These are phyloP conservation scores for Xestia xanthographa DNA, from an alignment of 2,888 invertebrate genomes.

Conservation along the genomic window DNA sequence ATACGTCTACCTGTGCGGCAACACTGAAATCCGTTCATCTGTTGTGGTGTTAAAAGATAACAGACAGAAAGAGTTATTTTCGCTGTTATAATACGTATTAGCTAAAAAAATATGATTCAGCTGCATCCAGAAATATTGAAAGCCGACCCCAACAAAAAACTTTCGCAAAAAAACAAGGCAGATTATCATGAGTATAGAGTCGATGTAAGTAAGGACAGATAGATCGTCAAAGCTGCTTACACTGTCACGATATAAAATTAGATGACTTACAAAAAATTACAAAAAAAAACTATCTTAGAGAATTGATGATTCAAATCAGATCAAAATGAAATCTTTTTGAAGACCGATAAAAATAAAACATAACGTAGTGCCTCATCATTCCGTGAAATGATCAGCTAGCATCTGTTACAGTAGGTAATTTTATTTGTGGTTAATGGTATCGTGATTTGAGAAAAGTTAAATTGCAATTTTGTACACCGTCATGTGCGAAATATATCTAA, in stretches of 20 bases:
- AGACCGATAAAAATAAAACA: slow-evolving; percentile 23
- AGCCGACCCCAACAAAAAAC: too few relatives aligned
- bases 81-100: too few relatives aligned
- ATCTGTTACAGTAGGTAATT: slow-evolving; percentile 9
- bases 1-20: too few relatives aligned
- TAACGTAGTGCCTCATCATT: slow-evolving; percentile 26
- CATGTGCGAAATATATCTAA: slow-evolving; percentile 32
- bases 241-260: neutral
- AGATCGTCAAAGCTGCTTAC: neutral
- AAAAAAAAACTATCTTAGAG: neutral
- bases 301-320: neutral
- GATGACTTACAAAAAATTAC: neutral
- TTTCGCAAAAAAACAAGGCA: too few relatives aligned
- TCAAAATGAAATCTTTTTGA: slow-evolving; percentile 8
- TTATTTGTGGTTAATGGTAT: slow-evolving; percentile 10
- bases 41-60: too few relatives aligned
- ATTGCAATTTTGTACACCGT: slow-evolving; percentile 18
- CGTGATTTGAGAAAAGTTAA: slow-evolving; percentile 12
- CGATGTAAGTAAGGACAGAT: neutral
- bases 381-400: slow-evolving; percentile 28
- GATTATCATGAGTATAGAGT: too few relatives aligned
- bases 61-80: too few relatives aligned
- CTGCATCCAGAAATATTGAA: too few relatives aligned
- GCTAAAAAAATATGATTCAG: too few relatives aligned
- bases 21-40: too few relatives aligned